Conservation (phyloP, 2,113 vertebrate genomes). For the Pedetes capensis region DNA sequence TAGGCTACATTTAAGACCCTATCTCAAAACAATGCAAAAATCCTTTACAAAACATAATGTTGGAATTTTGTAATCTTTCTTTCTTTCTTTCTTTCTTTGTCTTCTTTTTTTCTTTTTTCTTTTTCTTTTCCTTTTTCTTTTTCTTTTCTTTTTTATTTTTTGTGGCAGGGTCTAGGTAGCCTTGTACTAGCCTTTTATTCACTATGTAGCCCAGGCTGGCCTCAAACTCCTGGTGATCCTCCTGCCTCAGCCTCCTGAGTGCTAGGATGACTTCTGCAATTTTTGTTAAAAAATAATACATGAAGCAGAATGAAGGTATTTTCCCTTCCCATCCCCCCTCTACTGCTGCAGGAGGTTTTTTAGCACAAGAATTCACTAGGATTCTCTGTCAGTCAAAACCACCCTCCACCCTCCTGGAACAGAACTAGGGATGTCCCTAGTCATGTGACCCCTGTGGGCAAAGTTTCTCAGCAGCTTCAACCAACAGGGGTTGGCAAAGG, state of each 20-base stretch:
- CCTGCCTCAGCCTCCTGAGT: no score
- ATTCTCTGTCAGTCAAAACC: neutral
- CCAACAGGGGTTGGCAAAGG: neutral
- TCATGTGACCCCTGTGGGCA: neutral
- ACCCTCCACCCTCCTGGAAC: neutral
- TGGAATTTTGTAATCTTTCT: conserved; percentile 16
- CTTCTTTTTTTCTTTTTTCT: no score
- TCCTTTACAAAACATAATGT: neutral
- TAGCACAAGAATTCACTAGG: neutral
- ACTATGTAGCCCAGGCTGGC: no score
- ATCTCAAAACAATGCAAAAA: no score
- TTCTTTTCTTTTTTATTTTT: no score
- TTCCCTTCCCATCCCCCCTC: neutral
- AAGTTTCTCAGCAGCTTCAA: neutral
- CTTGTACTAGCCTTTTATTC: no score
- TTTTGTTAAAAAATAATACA: neutral
- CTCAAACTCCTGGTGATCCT: no score
- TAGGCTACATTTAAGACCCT: no score
- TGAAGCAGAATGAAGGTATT: neutral
- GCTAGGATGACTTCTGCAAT: neutral
- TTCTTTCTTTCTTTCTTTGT: no score
- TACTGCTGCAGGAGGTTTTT: neutral
- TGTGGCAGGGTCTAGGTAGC: no score
- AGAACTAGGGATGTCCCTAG: neutral
- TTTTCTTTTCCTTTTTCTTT: no score